phyloP scores from a whole-genome alignment of 2,888 invertebrate genomes.

The Kuschelorhynchus macadamiae region DNA sequence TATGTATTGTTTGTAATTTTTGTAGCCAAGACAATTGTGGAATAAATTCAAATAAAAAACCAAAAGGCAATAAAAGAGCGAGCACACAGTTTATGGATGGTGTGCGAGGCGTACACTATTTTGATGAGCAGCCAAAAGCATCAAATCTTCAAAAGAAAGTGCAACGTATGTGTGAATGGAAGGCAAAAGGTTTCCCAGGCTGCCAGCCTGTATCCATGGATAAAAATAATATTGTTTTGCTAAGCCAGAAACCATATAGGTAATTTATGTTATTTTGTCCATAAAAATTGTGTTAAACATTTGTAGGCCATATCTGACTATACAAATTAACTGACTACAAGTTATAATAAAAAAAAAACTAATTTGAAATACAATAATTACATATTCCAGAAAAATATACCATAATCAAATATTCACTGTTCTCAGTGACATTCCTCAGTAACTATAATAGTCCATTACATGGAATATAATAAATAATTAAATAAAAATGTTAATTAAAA shows the following conservation, averaged over 20 bases:
- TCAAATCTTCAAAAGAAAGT: conserved; percentile 79
- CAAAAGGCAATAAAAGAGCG: conserved; percentile 62
- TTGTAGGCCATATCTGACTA: no score
- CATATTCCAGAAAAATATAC: no score
- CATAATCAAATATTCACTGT: no score
- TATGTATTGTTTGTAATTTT: conserved; percentile 14
- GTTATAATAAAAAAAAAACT: no score
- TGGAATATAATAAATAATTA: no score
- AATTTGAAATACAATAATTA: no score
- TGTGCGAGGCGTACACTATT: conserved; percentile 82
- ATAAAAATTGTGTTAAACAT: not conserved
- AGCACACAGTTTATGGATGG: conserved; percentile 84
- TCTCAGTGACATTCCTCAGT: no score
- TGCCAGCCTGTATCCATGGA: conserved; percentile 99
- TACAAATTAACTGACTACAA: no score
- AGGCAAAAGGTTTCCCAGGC: conserved; percentile 90
- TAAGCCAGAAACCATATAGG: conserved; percentile 85
- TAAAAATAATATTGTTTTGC: conserved; percentile 79
- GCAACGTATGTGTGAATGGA: conserved; percentile 87
- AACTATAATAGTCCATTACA: no score
- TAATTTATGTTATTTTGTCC: conserved; percentile 20
- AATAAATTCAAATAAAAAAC: conserved; percentile 25
- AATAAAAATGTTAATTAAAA: no score
- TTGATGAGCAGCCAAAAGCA: conserved; percentile 74
- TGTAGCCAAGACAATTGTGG: conserved; percentile 28